Base-by-base conservation (phyloP, 1,140 invertebrate species). In the Papilio dardanus region DNA sequence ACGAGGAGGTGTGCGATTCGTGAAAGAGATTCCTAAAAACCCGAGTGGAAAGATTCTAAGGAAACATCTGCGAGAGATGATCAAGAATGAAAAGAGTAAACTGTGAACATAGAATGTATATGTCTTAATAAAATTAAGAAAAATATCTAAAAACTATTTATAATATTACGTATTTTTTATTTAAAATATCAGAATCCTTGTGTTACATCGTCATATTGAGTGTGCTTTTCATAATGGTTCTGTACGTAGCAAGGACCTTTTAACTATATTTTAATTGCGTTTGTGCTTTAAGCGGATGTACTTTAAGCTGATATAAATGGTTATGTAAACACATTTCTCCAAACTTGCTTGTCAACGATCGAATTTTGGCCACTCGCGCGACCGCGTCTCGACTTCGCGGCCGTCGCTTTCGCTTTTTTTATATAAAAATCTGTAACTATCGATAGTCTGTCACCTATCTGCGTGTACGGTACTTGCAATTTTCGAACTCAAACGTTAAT, bases 1-100 rank as follows among this genome's bases (percentile, higher is more conserved):
- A 2, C 86, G 94, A n/a, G 96, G 96, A 7, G 96, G 96, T 6
- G 95, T 97, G 1, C 87, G 92, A 14, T 96, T 97, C 81, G 81
- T 96, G 0, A 87, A 94, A 0, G 91, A 93, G 67, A 96, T 97
- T 81, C 96, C 96, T 7, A 96, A 96, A 87, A 96, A 94, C 78
- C 86, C 95, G 0, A 94, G 94, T 37, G 96, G 96, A 0, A 97
- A 97, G 85, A 96, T 96, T 74, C 79, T 97, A 2, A 90, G 96
- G 40, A 92, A 94, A 71, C 83, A 94, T 10, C 80, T 97, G 2
- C 88, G 86, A 35, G 82, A 92, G 81, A 86, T 94, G 81, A 80
- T 78, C 0, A 92, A 94, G 58, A 74, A 30, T n/a, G 46, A 19
- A 12, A 84, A 74, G 46, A 87, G 85, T 74, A 86, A 87, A 78